Evolutionary conservation across 2,888 invertebrate species (phyloP).

Genomic region (Adineta ricciae): DNA sequence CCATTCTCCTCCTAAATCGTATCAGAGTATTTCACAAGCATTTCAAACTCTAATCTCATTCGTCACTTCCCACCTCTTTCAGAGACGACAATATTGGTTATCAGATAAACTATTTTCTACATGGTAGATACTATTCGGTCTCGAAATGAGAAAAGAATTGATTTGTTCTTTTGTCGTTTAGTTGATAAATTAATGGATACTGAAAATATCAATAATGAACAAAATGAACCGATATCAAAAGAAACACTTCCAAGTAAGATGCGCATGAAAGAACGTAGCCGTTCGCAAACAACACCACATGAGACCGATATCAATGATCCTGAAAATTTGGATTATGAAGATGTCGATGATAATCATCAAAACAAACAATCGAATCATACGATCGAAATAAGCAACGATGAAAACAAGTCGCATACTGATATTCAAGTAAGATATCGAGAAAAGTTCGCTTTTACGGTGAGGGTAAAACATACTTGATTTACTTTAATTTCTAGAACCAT

Average conservation of each 20-base stretch:
- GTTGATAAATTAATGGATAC: not conserved
- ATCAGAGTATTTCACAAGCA: not conserved
- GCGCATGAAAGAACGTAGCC: conserved; percentile 3
- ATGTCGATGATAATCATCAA: not conserved
- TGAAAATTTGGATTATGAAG: conserved; percentile 22
- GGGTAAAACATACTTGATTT: too few species aligned
- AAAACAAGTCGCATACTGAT: not conserved
- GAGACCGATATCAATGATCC: not conserved
- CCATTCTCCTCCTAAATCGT: not conserved
- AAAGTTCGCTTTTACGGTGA: too few species aligned
- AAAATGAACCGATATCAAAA: not conserved
- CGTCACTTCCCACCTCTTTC: not conserved
- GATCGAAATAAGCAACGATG: not conserved
- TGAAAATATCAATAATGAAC: not conserved
- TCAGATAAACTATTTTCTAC: not conserved
- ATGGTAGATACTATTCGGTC: not conserved
- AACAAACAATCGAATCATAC: not conserved
- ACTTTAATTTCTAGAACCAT: not conserved
- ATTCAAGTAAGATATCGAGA: not conserved
- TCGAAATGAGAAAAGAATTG: not conserved
- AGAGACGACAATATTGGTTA: not conserved
- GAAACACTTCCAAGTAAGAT: not conserved
- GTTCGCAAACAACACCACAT: not conserved
- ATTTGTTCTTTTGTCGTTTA: not conserved
- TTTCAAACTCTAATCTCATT: not conserved